Evolutionary conservation across 2,888 invertebrate species (phyloP).

Genomic region (Hirtodrosophila confusa): DNA sequence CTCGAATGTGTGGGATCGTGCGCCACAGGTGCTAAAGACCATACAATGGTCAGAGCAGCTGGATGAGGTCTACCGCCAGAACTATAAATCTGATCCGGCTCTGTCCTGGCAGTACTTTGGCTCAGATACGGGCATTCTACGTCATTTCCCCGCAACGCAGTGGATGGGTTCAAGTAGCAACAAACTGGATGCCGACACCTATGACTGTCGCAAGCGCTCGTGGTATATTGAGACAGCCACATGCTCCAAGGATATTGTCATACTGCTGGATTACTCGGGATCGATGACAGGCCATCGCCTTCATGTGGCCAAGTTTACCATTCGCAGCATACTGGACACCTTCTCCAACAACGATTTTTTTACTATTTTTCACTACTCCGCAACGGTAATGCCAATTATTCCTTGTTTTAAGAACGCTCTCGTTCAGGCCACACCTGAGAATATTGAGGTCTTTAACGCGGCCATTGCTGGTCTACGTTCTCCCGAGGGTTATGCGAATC

Average conservation of each 20-base stretch:
- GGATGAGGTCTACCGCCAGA: slow-evolving; percentile 92
- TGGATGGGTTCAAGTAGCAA: slow-evolving; percentile 85
- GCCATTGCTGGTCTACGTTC: slow-evolving; percentile 86
- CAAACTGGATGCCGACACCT: slow-evolving; percentile 88
- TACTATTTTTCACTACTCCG: slow-evolving; percentile 94
- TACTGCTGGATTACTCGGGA: slow-evolving; percentile 97
- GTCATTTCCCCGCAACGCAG: slow-evolving; percentile 94
- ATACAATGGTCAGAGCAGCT: slow-evolving; percentile 96
- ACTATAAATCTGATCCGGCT: slow-evolving; percentile 94
- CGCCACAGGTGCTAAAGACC: slow-evolving; percentile 88
- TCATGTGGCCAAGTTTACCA: slow-evolving; percentile 93
- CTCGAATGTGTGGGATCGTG: slow-evolving; percentile 94
- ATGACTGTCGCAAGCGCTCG: slow-evolving; percentile 95
- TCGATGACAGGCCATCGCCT: slow-evolving; percentile 95
- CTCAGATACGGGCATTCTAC: slow-evolving; percentile 94
- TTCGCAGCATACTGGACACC: slow-evolving; percentile 95
- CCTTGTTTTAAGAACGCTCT: slow-evolving; percentile 93
- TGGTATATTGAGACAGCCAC: slow-evolving; percentile 99
- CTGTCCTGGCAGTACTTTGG: slow-evolving; percentile 99
- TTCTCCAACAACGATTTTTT: slow-evolving; percentile 99
- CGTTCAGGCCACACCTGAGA: slow-evolving; percentile 95
- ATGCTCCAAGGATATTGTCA: slow-evolving; percentile 98
- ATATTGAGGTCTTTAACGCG: slow-evolving; percentile 89
- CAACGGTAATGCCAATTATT: slow-evolving; percentile 89
- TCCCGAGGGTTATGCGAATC: slow-evolving; percentile 92